Evolutionary conservation across 1,140 invertebrate species (phyloP), one percentile per base, ranked within the genome.

Genomic region (Eueides isabella): DNA sequence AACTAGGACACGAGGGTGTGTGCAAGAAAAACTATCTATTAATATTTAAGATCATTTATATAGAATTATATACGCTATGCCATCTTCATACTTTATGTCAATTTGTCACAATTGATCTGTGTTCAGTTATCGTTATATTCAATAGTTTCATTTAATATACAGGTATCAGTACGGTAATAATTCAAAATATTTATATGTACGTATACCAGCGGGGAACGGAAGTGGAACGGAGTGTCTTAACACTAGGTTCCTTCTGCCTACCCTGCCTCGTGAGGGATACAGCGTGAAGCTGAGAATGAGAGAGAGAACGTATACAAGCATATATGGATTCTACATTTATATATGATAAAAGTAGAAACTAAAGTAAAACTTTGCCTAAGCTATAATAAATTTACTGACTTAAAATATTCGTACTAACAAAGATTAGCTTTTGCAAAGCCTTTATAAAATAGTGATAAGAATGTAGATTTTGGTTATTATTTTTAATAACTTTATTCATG

Each of bases 1-100:
- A 69, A 69, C 33, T 68, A 61, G 66, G 44, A 19, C 66, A 68
- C 66, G 44, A 61, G 66, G 29, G 66, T 5, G 41, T 9, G 38
- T 30, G 41, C 23, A 55, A 31, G 41, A 55, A 33, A 31, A 66
- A 61, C 29, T 31, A 68, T 26, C 41, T 68, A 68, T 55, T 28
- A 67, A 67, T 67, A 67, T 35, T 9, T 30, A 12, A 19, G 4
- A 41, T 16, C 38, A 41, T 33, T 33, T 33, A 33, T 33, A 9
- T 16, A 48, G 41, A 19, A 19, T 7, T 19, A 48, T 48, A 48
- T 19, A 19, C 6, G 41, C 19, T 19, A 48, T 48, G 41, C 6
- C 41, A 48, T n/a, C 5, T 19, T 48, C n/a, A 48, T 48, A 48
- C n/a, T 48, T 44, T 26, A 2, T 55, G 48, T 26, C 48, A 55